Base-by-base conservation (phyloP, 92 coral and sea anemone genomes). In the Chrysogorgia sp. region DNA sequence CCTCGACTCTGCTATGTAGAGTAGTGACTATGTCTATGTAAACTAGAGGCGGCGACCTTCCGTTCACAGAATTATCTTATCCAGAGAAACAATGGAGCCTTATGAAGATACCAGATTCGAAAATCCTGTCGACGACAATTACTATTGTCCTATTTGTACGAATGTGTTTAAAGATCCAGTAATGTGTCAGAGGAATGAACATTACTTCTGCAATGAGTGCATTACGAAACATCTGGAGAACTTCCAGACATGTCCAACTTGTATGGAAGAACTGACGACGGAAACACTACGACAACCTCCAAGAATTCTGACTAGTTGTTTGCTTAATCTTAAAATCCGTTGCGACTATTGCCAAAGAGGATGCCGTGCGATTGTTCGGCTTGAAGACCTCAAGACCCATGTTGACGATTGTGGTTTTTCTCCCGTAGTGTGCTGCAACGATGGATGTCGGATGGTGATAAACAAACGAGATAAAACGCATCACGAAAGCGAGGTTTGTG, bases 151-250 rank as follows among this genome's bases (percentile, higher is more conserved):
- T n/a, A n/a, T n/a, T n/a, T n/a, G n/a, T n/a, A n/a, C n/a, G n/a
- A n/a, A n/a, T n/a, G n/a, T 37, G 5, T 77, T 89, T 3, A 86
- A 82, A n/a, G 92, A 89, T 14, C 87, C 92, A 17, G 79, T 83
- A 25, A 86, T 82, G 67, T 86, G 83, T 48, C 90, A 84, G 9
- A 82, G 87, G 32, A 80, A 84, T 32, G 77, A 70, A 35, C 92
- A 89, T 64, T 89, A 82, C 72, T 89, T 82, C 56, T 89, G 92
- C 58, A 67, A 79, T 3, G 83, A 59, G 20, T 89, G 92, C 79
- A 86, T 89, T 75, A 37, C 45, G 17, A 61, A 77, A 62, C 87
- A 89, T 83, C 35, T 89, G 59, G 33, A 79, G 14, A 52, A 52
- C 9, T 77, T 77, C 29, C 28, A 59, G 17, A 77, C 75, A 40